Percentiles rank a stretch among this genome's conserved stretches.
Conservation (phyloP, 2,113 vertebrate genomes). For the Etheostoma spectabile region DNA sequence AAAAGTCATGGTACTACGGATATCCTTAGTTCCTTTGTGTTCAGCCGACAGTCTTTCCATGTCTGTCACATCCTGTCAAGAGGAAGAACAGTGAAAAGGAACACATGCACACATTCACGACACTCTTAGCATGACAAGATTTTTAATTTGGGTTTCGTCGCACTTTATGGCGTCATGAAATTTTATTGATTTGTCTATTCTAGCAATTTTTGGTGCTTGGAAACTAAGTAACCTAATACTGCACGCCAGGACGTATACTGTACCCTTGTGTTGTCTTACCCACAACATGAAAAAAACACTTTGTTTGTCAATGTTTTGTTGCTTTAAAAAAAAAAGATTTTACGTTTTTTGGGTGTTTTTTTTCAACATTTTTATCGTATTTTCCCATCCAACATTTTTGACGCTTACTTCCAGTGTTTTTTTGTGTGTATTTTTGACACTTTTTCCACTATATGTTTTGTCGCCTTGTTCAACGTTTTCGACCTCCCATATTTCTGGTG, state of each 20-base stretch:
- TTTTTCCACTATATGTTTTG: no score
- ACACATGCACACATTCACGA: conserved; percentile 4
- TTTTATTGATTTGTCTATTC: background rate
- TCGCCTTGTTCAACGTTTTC: no score
- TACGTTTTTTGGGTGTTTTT: no score
- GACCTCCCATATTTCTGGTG: no score
- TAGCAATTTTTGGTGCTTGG: background rate
- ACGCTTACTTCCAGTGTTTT: no score
- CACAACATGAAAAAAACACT: no score
- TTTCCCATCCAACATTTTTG: no score
- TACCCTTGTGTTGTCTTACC: background rate
- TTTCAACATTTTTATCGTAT: no score
- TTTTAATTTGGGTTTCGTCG: background rate
- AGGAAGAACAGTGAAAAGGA: conserved; percentile 10
- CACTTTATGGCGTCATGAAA: background rate
- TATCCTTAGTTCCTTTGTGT: background rate
- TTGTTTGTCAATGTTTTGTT: no score
- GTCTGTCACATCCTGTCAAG: conserved; percentile 65
- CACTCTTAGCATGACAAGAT: background rate
- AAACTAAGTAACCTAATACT: background rate
- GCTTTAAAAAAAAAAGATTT: no score
- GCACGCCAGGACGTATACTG: background rate
- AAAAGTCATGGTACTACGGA: background rate
- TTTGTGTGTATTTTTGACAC: no score
- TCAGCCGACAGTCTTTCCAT: conserved; percentile 53